phyloP scores from a whole-genome alignment of 2,888 invertebrate species.

The Caenorhabditis sp. region DNA sequence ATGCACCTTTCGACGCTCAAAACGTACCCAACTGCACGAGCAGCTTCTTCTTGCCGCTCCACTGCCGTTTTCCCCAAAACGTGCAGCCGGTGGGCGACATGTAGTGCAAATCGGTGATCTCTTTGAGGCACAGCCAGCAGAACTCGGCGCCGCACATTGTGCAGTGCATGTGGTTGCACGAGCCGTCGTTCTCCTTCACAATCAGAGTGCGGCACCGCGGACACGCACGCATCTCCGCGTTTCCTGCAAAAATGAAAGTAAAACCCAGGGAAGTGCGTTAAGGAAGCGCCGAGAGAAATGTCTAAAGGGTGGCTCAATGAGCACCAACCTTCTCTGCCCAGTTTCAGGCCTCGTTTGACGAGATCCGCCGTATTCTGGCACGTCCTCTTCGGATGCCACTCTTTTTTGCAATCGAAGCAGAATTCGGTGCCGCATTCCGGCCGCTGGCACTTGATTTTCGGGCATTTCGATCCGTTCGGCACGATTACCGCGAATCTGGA shows the following conservation, averaged over 20 bases:
- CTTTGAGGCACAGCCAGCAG: slow-evolving; percentile 93
- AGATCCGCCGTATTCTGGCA: not conserved
- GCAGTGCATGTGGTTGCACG: slow-evolving; percentile 97
- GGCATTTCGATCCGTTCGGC: slow-evolving; percentile 94
- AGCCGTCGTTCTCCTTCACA: slow-evolving; percentile 96
- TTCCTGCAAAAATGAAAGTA: slow-evolving; percentile 16
- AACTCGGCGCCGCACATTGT: slow-evolving; percentile 96
- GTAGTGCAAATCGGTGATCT: slow-evolving; percentile 63
- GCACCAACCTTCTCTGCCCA: no score
- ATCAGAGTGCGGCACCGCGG: slow-evolving; percentile 84
- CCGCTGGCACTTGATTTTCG: slow-evolving; percentile 92
- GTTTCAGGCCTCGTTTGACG: no score
- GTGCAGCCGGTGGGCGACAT: slow-evolving; percentile 81
- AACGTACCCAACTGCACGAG: slow-evolving; percentile 26
- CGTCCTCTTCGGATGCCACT: slow-evolving; percentile 15
- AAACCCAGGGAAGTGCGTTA: no score
- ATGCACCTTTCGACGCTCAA: not conserved
- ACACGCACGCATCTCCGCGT: slow-evolving; percentile 88
- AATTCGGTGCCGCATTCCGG: slow-evolving; percentile 94
- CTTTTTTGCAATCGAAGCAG: slow-evolving; percentile 85
- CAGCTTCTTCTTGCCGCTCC: slow-evolving; percentile 97
- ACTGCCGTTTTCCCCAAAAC: slow-evolving; percentile 95
- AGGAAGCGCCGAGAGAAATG: no score
- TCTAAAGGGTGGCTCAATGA: no score
- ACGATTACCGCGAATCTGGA: slow-evolving; percentile 94